Evolutionary conservation across 92 coral and sea anemone species (phyloP), one percentile per base, ranked within the genome.

Genomic region (Umimayanthus chanpuru): DNA sequence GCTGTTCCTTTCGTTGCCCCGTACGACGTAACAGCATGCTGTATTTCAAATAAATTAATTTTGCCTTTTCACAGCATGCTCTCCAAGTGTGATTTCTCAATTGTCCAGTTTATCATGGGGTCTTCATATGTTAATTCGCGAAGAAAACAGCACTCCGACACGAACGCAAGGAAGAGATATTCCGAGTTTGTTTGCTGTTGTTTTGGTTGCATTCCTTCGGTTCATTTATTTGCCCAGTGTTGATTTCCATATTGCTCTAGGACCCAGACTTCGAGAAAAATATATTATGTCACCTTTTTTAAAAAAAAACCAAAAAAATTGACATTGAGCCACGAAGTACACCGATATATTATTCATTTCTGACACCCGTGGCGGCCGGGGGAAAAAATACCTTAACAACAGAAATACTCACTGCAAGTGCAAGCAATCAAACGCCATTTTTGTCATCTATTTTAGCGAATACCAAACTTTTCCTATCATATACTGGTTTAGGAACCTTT

Each of bases 191-290:
- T 83, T 70, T 83, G 44, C 87, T 39, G 18, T 25, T 67, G 36
- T 41, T 83, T 20, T 83, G 87, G 28, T 71, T 68, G 50, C 87
- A 83, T 83, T 83, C 87, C 87, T 28, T 66, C 26, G 50, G 11
- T 20, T 36, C 68, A 29, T 26, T 80, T 53, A 29, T 53, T 53
- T 28, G 15, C 47, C n/a, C 3, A 80, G 14, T 56, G 41, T 55
- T 16, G 11, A 28, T 71, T 71, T 28, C 38, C 76, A 28, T 71
- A 10, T 61, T 14, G 29, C 30, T 14, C 61, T 83, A 55, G 87
- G 47, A 47, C 87, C 87, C 87, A 83, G 87, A 83, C 87, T 47
- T 44, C 53, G 21, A 80, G 12, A 80, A 80, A 23, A 44, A 12
- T 15, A 1, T 53, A 53, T 53, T 18, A 9, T 11, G 58, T 53